Evolutionary conservation across 2,888 invertebrate genomes (phyloP).

Genomic region (Griposia aprilina): DNA sequence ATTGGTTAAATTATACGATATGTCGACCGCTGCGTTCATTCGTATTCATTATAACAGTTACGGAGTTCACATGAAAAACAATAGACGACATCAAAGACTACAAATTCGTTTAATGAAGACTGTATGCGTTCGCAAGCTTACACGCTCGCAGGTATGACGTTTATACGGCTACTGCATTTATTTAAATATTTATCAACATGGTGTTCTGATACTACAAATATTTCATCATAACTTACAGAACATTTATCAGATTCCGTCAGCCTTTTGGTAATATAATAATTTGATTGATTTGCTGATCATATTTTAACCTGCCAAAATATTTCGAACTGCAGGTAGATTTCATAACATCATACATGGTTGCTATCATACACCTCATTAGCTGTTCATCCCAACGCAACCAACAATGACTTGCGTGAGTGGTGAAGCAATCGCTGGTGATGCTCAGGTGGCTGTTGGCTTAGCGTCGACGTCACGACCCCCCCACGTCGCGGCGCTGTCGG

Average conservation of each 20-base stretch:
- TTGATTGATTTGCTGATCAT: slow-evolving; percentile 31
- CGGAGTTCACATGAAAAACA: slow-evolving; percentile 79
- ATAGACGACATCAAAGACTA: slow-evolving; percentile 68
- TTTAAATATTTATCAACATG: slow-evolving; percentile 42
- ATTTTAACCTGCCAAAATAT: slow-evolving; percentile 20
- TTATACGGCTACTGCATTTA: slow-evolving; percentile 31
- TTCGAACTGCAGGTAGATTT: slow-evolving; percentile 32
- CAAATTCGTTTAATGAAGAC: slow-evolving; percentile 67
- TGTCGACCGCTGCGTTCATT: slow-evolving; percentile 76
- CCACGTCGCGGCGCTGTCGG: slow-evolving; percentile 72
- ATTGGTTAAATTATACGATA: slow-evolving; percentile 85
- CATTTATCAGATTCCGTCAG: slow-evolving; percentile 23
- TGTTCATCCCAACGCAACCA: slow-evolving; percentile 58
- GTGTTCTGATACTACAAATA: slow-evolving; percentile 6
- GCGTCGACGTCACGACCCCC: slow-evolving; percentile 84
- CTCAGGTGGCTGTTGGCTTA: slow-evolving; percentile 81
- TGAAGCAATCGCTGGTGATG: slow-evolving; percentile 71
- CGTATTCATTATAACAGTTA: slow-evolving; percentile 80
- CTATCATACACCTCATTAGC: slow-evolving; percentile 56
- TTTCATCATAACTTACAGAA: slow-evolving; percentile 17
- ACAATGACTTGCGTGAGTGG: slow-evolving; percentile 60
- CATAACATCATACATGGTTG: slow-evolving; percentile 27
- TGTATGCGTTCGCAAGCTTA: slow-evolving; percentile 26
- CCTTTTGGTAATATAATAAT: slow-evolving; percentile 2
- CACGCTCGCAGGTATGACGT: slow-evolving; percentile 19